Evolutionary conservation across 1,140 invertebrate genomes (phyloP), one percentile per base, ranked within the genome.

Genomic region (Magallana ariakensis): DNA sequence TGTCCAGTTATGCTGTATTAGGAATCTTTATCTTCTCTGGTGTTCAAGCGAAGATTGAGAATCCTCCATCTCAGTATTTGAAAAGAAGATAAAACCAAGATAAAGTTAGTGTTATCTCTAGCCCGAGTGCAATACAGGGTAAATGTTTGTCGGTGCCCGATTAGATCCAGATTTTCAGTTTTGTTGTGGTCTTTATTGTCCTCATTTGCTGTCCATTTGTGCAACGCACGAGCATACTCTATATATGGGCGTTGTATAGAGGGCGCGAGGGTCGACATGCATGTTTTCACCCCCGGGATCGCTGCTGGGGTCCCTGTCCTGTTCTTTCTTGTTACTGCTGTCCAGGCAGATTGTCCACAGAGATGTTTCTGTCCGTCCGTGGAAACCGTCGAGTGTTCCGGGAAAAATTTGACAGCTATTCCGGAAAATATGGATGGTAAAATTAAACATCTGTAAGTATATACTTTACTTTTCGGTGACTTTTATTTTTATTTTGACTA

Each of bases 81-180:
- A 75, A 22, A 26, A 75, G 66, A 19, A 75, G 66, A 75, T 75
- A 75, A 75, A 75, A 13, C 66, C 6, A 9, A 75, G 66, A 75
- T 75, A 75, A 75, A 75, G 22, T 75, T 8, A 26, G 1, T 33
- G 26, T 75, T 75, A 75, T 75, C 66, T 75, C 66, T 33, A 75
- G 22, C 10, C 66, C 22, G 66, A 75, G 66, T 75, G 66, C 22
- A 75, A 26, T 75, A 75, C 66, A 33, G 66, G 22, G 66, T 75
- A 75, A 75, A 75, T 75, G 66, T 75, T 75, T 75, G 66, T 75
- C 66, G 26, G 66, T 75, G 33, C 66, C 66, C 66, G 66, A 75
- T 75, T 75, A 75, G 66, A 75, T 75, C 22, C 66, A 33, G 66
- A 75, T 75, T 75, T 75, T 10, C 66, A 19, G 66, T 75, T 46